Conservation (phyloP, 2,888 invertebrate genomes). For the Isoperla grammatica region DNA sequence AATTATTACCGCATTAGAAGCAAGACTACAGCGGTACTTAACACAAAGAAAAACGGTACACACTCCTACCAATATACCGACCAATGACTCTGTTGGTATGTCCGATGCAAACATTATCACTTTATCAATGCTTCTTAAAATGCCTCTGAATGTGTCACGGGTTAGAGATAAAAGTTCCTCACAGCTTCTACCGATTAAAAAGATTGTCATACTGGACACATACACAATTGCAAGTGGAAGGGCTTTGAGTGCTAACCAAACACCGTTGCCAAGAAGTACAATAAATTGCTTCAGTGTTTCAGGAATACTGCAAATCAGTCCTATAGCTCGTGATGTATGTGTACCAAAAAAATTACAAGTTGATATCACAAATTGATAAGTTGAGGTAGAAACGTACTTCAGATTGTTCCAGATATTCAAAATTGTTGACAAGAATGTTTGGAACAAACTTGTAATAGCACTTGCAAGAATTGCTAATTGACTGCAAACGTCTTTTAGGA, state of each 20-base stretch:
- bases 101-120: neutral
- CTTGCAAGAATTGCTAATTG: neutral
- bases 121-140: neutral
- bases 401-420: no score
- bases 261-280: slow-evolving; percentile 18
- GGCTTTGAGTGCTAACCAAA: slow-evolving; percentile 18
- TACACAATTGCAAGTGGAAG: slow-evolving; percentile 23
- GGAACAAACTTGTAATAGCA: no score
- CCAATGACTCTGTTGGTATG: neutral
- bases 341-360: no score
- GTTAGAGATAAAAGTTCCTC: slow-evolving; percentile 11
- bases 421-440: no score
- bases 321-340: no score
- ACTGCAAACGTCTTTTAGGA: neutral
- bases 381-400: no score
- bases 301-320: neutral
- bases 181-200: slow-evolving; percentile 11
- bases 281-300: slow-evolving; percentile 20
- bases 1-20: neutral
- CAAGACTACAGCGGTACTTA: neutral
- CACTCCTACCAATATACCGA: neutral
- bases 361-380: no score
- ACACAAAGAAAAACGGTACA: neutral
- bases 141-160: neutral
- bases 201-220: slow-evolving; percentile 15